Percentiles rank a stretch among this genome's conserved stretches.
Conservation (phyloP, 2,797 vertebrate genomes). For the Rhincodon typus region DNA sequence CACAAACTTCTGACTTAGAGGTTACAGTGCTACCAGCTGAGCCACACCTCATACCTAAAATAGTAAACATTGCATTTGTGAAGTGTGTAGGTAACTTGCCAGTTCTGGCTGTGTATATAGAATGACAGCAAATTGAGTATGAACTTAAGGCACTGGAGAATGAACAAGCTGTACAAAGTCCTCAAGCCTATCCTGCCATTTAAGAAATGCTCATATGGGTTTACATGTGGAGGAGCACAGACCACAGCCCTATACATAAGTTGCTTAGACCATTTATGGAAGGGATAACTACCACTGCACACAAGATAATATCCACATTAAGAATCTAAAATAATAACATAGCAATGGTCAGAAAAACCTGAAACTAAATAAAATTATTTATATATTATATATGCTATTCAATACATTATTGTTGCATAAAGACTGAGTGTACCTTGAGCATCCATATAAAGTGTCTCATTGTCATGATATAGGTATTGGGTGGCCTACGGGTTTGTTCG, state of each 20-base stretch:
- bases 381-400: too few relatives aligned
- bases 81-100: too few relatives aligned
- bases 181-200: too few relatives aligned
- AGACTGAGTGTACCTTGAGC: constrained; percentile 60
- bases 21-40: too few relatives aligned
- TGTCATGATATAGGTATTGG: constrained; percentile 61
- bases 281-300: background rate
- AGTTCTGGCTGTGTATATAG: background rate
- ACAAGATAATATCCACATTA: background rate
- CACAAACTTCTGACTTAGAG: too few relatives aligned
- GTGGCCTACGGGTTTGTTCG: constrained; percentile 38
- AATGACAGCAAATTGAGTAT: background rate
- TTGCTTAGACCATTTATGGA: background rate
- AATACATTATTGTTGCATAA: background rate
- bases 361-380: too few relatives aligned
- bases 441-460: constrained; percentile 77
- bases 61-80: too few relatives aligned
- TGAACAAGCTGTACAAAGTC: too few relatives aligned
- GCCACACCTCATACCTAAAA: too few relatives aligned
- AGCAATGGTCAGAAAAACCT: too few relatives aligned
- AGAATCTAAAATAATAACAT: background rate
- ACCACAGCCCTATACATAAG: too few relatives aligned
- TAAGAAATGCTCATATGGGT: background rate
- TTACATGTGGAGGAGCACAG: background rate
- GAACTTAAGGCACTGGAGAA: too few relatives aligned